Base-by-base conservation (phyloP, 2,113 vertebrate species). In the Paratilapia polleni region DNA sequence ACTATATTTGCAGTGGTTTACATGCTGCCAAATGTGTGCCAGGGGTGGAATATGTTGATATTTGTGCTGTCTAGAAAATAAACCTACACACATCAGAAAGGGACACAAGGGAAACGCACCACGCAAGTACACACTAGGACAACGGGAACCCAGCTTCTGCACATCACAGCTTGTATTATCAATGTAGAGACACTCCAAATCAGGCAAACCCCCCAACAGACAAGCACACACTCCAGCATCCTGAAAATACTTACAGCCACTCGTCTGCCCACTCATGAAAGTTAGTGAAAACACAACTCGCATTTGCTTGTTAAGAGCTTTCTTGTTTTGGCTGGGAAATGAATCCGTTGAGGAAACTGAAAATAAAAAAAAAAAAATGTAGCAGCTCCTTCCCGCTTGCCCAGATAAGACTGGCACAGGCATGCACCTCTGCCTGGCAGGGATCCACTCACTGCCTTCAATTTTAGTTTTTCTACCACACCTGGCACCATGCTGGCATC, bases 291-390 rank as follows among this genome's bases (percentile, higher is more conserved):
- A 88, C 82, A 89, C 86, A 88, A 77, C 89, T 91, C 89, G 64
- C 84, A 87, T 92, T 87, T 90, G 83, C 92, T 80, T 85, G 80
- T 91, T 89, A 91, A 90, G 84, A 91, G 91, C 89, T 80, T 80
- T 87, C 57, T 89, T 93, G 83, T 90, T 87, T 88, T 91, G 86
- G 88, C 83, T 79, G 78, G 22, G 60, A 92, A 90, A 87, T 63
- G 19, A 88, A 88, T 90, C 78, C 49, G 8, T 80, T 84, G 81
- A 85, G 87, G 79, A 93, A 92, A 91, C 68, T 85, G 87, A 76
- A 93, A 93, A 91, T 92, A 82, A 79, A 90, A 91, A 93, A 92
- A 89, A 83, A 81, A 91, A 94, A 89, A 91, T 90, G 63, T 31
- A 90, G 77, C 41, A 86, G 82, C 58, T 87, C 22, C 49, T 59